Evolutionary conservation across 1,140 invertebrate species (phyloP).

Genomic region (Atta colombica): DNA sequence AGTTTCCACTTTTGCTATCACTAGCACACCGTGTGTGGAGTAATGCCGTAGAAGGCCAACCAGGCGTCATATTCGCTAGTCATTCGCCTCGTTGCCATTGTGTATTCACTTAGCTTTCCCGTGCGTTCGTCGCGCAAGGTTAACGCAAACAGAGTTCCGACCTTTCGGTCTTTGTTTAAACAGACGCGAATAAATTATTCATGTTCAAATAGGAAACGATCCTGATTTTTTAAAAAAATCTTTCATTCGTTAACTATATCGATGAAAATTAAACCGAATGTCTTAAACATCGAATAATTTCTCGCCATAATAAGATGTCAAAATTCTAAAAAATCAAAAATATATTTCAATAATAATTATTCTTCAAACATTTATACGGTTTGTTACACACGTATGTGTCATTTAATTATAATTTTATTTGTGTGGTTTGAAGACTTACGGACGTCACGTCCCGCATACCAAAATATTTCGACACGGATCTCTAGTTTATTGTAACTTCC

Average conservation of each 20-base stretch:
- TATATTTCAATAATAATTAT: neutral
- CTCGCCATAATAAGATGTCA: neutral
- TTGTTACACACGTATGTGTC: neutral
- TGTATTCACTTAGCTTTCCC: constrained; percentile 45
- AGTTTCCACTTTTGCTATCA: constrained; percentile 62
- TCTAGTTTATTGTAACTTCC: constrained; percentile 46
- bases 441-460: constrained; percentile 20
- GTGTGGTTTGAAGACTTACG: neutral
- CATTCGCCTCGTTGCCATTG: constrained; percentile 50
- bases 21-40: constrained; percentile 30
- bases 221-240: neutral
- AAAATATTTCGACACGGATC: constrained; percentile 30
- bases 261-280: neutral
- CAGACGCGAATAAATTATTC: constrained; percentile 38
- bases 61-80: constrained; percentile 46
- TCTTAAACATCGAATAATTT: neutral
- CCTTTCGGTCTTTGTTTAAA: constrained; percentile 44
- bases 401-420: constrained; percentile 17
- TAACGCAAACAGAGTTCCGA: constrained; percentile 37
- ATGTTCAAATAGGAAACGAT: constrained; percentile 2
- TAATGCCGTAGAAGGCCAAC: constrained; percentile 38
- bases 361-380: neutral
- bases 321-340: neutral
- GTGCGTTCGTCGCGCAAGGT: constrained; percentile 48
- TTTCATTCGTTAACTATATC: no score